Conservation (phyloP, 1,140 invertebrate genomes). For the Ostrea edulis region DNA sequence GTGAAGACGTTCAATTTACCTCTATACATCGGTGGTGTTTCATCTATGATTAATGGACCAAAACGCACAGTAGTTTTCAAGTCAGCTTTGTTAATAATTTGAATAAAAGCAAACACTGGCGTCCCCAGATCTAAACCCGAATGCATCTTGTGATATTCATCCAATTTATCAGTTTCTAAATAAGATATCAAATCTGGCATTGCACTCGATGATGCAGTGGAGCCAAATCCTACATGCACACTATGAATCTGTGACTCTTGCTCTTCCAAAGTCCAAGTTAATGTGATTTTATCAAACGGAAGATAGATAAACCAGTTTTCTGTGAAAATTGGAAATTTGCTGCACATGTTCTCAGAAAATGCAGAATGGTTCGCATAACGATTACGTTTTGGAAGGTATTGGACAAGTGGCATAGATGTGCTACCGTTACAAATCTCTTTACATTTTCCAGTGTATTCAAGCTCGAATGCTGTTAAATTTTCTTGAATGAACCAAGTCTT, state of each 20-base stretch:
- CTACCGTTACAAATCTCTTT: slow-evolving; percentile 10
- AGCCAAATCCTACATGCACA: slow-evolving; percentile 50
- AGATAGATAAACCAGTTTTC: slow-evolving; percentile 51
- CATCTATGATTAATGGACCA: slow-evolving; percentile 65
- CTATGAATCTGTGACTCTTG: slow-evolving; percentile 55
- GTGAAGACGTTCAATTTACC: slow-evolving; percentile 31
- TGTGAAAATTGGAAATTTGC: neutral
- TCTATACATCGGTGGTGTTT: slow-evolving; percentile 58
- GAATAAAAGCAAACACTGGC: slow-evolving; percentile 59
- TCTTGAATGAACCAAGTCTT: slow-evolving; percentile 41
- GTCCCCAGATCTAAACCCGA: slow-evolving; percentile 54
- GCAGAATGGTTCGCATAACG: neutral
- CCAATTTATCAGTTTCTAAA: slow-evolving; percentile 42
- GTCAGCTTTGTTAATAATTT: slow-evolving; percentile 60
- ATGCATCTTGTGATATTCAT: slow-evolving; percentile 47
- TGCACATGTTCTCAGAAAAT: neutral
- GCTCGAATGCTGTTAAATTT: slow-evolving; percentile 36
- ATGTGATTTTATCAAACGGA: slow-evolving; percentile 51
- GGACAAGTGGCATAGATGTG: neutral
- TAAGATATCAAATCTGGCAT: slow-evolving; percentile 49
- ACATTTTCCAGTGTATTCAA: neutral
- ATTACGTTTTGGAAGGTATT: neutral
- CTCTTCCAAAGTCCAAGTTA: slow-evolving; percentile 51
- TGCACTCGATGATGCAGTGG: neutral
- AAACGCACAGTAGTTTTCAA: slow-evolving; percentile 42